These are phyloP conservation scores for Nipponia nippon DNA, from an alignment of 2,113 vertebrate genomes.

Conservation along the genomic window DNA sequence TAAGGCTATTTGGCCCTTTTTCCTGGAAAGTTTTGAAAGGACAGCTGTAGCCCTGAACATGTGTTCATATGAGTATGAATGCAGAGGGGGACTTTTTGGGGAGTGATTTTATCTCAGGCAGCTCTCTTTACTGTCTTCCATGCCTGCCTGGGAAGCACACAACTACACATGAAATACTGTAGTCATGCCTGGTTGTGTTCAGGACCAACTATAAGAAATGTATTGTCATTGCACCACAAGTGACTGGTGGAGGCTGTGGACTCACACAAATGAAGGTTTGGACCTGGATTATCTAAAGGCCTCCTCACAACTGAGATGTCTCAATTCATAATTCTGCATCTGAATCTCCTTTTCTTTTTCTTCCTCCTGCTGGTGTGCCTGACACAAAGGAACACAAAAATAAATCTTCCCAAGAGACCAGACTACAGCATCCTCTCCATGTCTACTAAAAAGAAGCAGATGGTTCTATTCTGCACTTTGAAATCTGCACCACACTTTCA, in stretches of 20 bases:
- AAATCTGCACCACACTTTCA: background rate
- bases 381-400: background rate
- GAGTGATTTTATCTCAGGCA: background rate
- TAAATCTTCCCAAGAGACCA: background rate
- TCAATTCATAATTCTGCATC: background rate
- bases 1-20: background rate
- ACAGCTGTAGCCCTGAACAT: background rate
- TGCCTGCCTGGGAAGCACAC: background rate
- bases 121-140: background rate
- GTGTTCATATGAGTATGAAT: background rate
- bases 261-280: background rate
- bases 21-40: background rate
- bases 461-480: background rate
- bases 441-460: background rate
- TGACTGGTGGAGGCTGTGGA: background rate
- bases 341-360: background rate
- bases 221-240: background rate
- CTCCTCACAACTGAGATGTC: background rate
- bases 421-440: background rate
- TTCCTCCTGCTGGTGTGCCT: background rate
- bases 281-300: background rate
- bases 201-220: background rate
- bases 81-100: background rate
- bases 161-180: background rate
- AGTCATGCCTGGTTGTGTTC: background rate